phyloP scores from a whole-genome alignment of 2,888 invertebrate genomes.

The Copidosoma aretas region DNA sequence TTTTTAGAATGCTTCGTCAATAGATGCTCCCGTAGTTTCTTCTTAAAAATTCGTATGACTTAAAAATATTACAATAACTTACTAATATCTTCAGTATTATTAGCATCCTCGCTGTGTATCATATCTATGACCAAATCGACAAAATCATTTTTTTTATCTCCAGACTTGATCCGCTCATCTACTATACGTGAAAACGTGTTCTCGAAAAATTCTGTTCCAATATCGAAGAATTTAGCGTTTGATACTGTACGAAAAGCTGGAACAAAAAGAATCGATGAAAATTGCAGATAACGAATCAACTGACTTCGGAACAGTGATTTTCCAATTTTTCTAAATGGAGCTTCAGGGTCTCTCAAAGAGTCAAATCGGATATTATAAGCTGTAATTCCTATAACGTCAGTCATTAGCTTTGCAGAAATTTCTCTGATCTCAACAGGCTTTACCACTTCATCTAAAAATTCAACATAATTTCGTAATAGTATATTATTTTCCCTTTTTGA shows the following conservation, averaged over 20 bases:
- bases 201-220: conserved; percentile 58
- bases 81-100: conserved; percentile 42
- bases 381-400: conserved; percentile 63
- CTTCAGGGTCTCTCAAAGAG: conserved; percentile 60
- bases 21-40: no score
- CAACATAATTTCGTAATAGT: background rate
- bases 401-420: conserved; percentile 51
- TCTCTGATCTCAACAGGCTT: conserved; percentile 44
- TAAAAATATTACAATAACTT: background rate
- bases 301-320: conserved; percentile 59
- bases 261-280: conserved; percentile 61
- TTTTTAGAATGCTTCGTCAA: no score
- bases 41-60: no score
- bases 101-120: conserved; percentile 47
- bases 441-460: background rate
- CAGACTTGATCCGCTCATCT: conserved; percentile 57
- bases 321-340: conserved; percentile 62
- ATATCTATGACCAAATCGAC: conserved; percentile 64
- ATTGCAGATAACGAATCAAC: conserved; percentile 56
- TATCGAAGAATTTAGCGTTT: conserved; percentile 59
- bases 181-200: conserved; percentile 61
- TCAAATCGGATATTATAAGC: conserved; percentile 64
- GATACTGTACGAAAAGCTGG: conserved; percentile 59
- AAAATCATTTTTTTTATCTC: conserved; percentile 60
- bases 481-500: background rate